Evolutionary conservation across 2,113 vertebrate genomes (phyloP).

Genomic region (Agelaius phoeniceus): DNA sequence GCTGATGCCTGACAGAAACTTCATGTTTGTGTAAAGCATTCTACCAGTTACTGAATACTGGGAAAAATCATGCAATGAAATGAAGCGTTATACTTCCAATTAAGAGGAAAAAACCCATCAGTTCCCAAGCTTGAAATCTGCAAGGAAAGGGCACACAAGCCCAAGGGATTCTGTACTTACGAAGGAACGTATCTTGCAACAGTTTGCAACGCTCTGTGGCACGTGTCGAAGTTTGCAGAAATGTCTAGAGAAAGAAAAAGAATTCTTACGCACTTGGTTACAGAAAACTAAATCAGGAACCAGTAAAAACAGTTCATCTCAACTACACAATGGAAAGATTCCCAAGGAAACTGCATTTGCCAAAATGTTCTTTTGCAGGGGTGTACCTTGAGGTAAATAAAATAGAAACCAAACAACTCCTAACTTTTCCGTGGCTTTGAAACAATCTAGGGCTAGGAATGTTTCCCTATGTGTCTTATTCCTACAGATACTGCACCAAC

Average conservation of each 20-base stretch:
- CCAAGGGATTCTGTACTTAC: constrained; percentile 77
- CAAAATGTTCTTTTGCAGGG: not conserved
- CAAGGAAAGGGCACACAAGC: not conserved
- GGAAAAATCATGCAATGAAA: not conserved
- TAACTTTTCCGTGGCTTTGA: not conserved
- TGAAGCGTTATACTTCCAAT: not conserved
- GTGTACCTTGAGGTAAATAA: not conserved
- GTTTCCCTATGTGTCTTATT: not conserved
- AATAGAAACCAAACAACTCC: not conserved
- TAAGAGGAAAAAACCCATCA: not conserved
- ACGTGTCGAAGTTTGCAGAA: constrained; percentile 84
- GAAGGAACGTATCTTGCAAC: constrained; percentile 92
- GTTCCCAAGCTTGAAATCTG: not conserved
- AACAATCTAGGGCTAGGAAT: not conserved
- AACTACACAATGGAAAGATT: not conserved
- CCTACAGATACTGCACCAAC: not conserved
- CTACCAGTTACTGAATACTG: not conserved
- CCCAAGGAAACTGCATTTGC: not conserved
- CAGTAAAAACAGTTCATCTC: not conserved
- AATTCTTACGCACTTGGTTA: not conserved
- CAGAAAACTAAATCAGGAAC: not conserved
- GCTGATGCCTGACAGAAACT: not conserved
- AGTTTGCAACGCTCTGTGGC: constrained; percentile 91
- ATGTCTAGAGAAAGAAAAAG: constrained; percentile 75
- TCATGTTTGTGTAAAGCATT: not conserved